Evolutionary conservation across 2,888 invertebrate species (phyloP).

Genomic region (Lissonota sp.): DNA sequence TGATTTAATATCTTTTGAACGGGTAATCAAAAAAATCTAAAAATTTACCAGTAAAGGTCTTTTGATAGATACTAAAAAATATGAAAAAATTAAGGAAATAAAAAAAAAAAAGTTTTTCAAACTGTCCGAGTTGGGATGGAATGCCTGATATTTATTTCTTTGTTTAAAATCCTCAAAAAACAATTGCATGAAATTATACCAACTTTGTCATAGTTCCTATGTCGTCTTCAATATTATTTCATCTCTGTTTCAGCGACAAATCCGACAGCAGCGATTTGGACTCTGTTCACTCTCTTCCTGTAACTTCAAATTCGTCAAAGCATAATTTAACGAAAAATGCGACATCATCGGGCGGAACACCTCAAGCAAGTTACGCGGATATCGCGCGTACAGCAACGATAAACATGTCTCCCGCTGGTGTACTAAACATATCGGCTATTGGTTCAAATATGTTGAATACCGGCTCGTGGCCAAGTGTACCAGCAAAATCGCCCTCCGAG

Average conservation of each 20-base stretch:
- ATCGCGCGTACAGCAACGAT: conserved; percentile 88
- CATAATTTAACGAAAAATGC: conserved; percentile 79
- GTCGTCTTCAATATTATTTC: no score
- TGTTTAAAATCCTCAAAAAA: conserved; percentile 10
- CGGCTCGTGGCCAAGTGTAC: conserved; percentile 78
- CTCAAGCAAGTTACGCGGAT: conserved; percentile 91
- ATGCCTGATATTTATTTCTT: conserved; percentile 20
- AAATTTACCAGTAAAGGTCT: no score
- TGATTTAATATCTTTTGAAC: no score
- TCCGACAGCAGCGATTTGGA: conserved; percentile 94
- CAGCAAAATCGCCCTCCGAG: conserved; percentile 74
- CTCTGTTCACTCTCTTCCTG: conserved; percentile 93
- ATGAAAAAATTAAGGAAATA: no score
- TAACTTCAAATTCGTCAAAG: conserved; percentile 84
- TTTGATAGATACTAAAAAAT: no score
- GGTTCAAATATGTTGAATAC: conserved; percentile 76
- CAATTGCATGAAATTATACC: neutral
- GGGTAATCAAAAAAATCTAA: no score
- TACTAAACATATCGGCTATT: conserved; percentile 77
- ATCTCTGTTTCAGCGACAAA: conserved; percentile 86
- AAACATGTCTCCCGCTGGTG: conserved; percentile 78
- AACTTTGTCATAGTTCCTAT: no score
- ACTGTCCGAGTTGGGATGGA: neutral
- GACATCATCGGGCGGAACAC: conserved; percentile 83
- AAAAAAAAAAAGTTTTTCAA: neutral